Conservation (phyloP, 2,888 invertebrate species). For the Lasioglossum leucozonium region DNA sequence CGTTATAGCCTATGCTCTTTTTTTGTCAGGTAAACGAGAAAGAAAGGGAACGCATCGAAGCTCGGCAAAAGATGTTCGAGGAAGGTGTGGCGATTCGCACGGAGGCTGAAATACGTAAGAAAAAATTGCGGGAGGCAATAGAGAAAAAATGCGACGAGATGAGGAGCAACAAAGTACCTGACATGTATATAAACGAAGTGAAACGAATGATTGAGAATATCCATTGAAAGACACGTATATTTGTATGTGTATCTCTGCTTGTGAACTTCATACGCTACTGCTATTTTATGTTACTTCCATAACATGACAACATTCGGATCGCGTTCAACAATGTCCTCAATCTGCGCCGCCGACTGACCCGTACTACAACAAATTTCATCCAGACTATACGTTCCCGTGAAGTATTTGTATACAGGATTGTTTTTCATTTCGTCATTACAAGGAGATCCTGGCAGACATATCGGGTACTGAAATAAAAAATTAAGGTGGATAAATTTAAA, state of each 20-base stretch:
- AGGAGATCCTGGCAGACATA: conserved; percentile 76
- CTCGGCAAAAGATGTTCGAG: conserved; percentile 87
- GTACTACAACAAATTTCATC: conserved; percentile 97
- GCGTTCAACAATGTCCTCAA: conserved; percentile 93
- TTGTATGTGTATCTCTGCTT: conserved; percentile 30
- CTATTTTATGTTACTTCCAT: conserved; percentile 87
- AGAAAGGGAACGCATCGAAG: conserved; percentile 87
- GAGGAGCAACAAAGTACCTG: conserved; percentile 86
- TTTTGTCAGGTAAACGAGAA: conserved; percentile 87
- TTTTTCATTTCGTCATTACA: conserved; percentile 76
- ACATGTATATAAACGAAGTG: conserved; percentile 86
- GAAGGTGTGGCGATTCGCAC: conserved; percentile 88
- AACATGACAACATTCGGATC: conserved; percentile 93
- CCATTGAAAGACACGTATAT: conserved; percentile 60
- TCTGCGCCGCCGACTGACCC: conserved; percentile 89
- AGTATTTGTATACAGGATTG: conserved; percentile 87
- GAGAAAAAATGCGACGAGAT: conserved; percentile 87
- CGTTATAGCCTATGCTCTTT: background rate
- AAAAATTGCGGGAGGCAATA: conserved; percentile 85
- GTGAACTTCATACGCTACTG: background rate
- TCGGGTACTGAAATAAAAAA: conserved; percentile 80
- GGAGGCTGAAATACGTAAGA: conserved; percentile 87
- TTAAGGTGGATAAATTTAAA: background rate
- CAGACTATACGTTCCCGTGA: conserved; percentile 92
- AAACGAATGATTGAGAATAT: conserved; percentile 80